A percentile compares a stretch with the other conserved stretches of the same genome.
Evolutionary conservation across 2,113 vertebrate genomes (phyloP).

Genomic region (Cyphomyrus plagiostoma): DNA sequence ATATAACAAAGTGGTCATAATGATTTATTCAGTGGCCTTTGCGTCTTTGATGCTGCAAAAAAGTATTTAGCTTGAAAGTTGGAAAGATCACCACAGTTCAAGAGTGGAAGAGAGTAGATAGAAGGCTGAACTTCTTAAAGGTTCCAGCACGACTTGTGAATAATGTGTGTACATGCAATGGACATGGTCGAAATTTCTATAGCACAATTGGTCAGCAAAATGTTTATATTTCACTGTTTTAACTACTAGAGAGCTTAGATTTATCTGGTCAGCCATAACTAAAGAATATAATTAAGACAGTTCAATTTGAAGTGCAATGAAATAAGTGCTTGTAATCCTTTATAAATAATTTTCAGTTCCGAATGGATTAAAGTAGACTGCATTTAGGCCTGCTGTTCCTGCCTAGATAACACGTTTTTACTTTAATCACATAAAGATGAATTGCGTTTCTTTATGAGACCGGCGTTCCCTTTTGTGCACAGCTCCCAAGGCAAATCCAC

Average conservation of each 20-base stretch:
- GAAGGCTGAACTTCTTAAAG: not conserved
- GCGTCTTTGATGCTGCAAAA: not conserved
- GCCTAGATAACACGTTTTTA: not conserved
- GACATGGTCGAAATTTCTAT: not conserved
- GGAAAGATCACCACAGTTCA: not conserved
- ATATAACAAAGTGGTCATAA: not conserved
- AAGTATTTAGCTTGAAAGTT: not conserved
- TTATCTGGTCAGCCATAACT: not conserved
- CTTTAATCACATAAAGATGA: not conserved
- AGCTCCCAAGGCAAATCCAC: not conserved
- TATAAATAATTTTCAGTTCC: not conserved
- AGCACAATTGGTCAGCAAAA: not conserved
- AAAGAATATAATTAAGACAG: not conserved
- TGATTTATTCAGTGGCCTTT: not conserved
- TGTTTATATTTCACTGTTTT: not conserved
- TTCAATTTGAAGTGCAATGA: not conserved
- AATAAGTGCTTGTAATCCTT: not conserved
- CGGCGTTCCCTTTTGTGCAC: not conserved
- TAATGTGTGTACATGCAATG: not conserved
- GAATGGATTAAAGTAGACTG: not conserved
- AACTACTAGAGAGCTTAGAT: not conserved
- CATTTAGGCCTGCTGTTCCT: not conserved
- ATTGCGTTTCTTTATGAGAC: not conserved
- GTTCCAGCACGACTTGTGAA: not conserved
- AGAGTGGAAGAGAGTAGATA: not conserved